Evolutionary conservation across 2,888 invertebrate species (phyloP).

Genomic region (Biston stratarius): DNA sequence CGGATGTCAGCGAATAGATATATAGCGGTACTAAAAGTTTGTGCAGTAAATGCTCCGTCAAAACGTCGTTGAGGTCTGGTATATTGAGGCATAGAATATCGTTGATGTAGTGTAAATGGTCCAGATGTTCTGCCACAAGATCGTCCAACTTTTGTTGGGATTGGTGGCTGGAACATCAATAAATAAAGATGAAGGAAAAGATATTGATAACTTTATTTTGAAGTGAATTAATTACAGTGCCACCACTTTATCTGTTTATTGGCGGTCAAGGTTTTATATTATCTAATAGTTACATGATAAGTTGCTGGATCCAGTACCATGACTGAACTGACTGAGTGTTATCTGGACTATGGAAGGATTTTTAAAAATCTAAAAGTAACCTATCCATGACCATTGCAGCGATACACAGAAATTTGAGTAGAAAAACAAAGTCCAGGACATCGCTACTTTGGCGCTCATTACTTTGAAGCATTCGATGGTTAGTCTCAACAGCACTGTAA

Average conservation of each 20-base stretch:
- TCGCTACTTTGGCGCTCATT: no score
- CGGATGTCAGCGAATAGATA: conserved; percentile 93
- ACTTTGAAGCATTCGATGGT: no score
- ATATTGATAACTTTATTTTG: conserved; percentile 17
- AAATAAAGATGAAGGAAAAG: conserved; percentile 16
- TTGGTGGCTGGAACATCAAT: conserved; percentile 89
- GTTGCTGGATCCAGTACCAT: no score
- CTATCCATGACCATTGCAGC: no score
- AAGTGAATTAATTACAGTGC: not conserved
- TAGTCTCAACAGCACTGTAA: no score
- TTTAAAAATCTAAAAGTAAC: no score
- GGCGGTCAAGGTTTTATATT: not conserved
- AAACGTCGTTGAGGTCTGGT: conserved; percentile 95
- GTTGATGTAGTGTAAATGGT: conserved; percentile 98
- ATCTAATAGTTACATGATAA: not conserved
- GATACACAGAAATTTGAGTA: no score
- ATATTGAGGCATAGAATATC: conserved; percentile 98
- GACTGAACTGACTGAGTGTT: no score
- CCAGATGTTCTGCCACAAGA: conserved; percentile 98
- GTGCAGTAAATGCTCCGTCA: conserved; percentile 97
- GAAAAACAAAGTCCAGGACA: no score
- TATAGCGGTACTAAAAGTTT: conserved; percentile 97
- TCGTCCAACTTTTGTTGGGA: conserved; percentile 96
- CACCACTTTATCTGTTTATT: conserved; percentile 7
- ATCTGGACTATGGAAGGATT: no score